Percentiles rank a stretch among this genome's conserved stretches.
These are phyloP conservation scores for Coleophora deauratella DNA, from an alignment of 2,888 invertebrate species.

Conservation along the genomic window DNA sequence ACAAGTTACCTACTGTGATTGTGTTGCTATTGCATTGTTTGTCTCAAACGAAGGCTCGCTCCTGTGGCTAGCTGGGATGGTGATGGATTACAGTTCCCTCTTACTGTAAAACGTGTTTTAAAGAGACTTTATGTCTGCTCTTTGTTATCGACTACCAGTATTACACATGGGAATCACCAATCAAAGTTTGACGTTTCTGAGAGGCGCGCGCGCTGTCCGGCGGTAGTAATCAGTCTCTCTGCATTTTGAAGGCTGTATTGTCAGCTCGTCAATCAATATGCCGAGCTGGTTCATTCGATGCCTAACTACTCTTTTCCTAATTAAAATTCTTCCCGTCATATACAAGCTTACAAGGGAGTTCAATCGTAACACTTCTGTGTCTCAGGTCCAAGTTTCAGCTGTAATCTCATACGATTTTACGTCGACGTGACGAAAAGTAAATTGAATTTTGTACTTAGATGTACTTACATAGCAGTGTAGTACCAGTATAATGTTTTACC, in stretches of 20 bases:
- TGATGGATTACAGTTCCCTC: slow-evolving; percentile 46
- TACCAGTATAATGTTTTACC: too few relatives aligned
- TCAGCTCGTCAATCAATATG: slow-evolving; percentile 56
- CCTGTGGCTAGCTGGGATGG: slow-evolving; percentile 30
- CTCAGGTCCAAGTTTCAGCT: slow-evolving; percentile 14
- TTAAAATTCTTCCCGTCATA: slow-evolving; percentile 42
- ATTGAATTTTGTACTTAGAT: too few relatives aligned
- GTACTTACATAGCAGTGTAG: too few relatives aligned
- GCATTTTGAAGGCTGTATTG: slow-evolving; percentile 37
- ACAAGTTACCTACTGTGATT: too few relatives aligned
- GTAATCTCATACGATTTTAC: too few relatives aligned
- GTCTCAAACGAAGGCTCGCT: slow-evolving; percentile 29
- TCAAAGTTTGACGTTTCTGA: slow-evolving; percentile 65
- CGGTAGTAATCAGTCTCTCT: slow-evolving; percentile 54
- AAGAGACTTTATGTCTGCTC: slow-evolving; percentile 31
- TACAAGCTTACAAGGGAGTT: too few relatives aligned
- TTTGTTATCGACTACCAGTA: slow-evolving; percentile 57
- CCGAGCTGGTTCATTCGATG: slow-evolving; percentile 30
- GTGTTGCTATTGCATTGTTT: slow-evolving; percentile 42
- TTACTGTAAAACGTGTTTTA: slow-evolving; percentile 29
- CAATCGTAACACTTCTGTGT: too few relatives aligned
- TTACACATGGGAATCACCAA: slow-evolving; percentile 73
- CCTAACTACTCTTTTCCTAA: slow-evolving; percentile 42
- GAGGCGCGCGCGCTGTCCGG: slow-evolving; percentile 30
- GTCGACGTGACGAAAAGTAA: too few relatives aligned